phyloP scores from a whole-genome alignment of 2,797 vertebrate species.

The Helostoma temminkii region DNA sequence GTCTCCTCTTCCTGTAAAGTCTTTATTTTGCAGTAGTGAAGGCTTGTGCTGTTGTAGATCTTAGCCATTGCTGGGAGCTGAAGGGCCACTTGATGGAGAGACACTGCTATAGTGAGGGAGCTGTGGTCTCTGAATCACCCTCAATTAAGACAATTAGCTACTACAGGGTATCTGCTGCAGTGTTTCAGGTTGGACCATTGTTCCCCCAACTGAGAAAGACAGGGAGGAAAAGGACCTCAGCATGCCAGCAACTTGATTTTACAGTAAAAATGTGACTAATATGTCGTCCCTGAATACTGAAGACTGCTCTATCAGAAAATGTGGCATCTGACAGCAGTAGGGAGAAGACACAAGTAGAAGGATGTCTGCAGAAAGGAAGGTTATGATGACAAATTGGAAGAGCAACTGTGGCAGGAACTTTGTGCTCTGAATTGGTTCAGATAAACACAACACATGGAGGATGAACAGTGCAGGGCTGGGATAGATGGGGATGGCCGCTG shows the following conservation, averaged over 20 bases:
- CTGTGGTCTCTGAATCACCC: constrained; percentile 37
- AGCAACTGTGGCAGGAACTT: constrained; percentile 40
- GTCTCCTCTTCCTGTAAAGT: constrained; percentile 64
- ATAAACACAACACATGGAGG: constrained; percentile 41
- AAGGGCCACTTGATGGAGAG: constrained; percentile 57
- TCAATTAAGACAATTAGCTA: constrained; percentile 27
- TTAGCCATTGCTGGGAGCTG: constrained; percentile 49
- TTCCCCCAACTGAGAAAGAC: constrained; percentile 42
- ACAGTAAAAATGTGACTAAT: constrained; percentile 74
- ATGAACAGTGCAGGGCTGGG: constrained; percentile 38
- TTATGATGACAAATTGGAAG: constrained; percentile 41
- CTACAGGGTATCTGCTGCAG: constrained; percentile 42
- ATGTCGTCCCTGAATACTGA: constrained; percentile 80
- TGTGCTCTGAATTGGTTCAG: constrained; percentile 53
- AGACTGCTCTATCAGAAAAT: constrained; percentile 63
- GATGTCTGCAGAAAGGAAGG: constrained; percentile 54
- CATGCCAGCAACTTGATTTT: constrained; percentile 66
- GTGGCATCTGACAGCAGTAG: constrained; percentile 59
- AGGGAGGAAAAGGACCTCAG: constrained; percentile 52
- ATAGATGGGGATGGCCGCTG: constrained; percentile 23
- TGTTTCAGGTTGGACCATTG: constrained; percentile 45
- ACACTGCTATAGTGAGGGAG: constrained; percentile 42
- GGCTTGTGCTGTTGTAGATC: constrained; percentile 49
- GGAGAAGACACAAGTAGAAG: constrained; percentile 62
- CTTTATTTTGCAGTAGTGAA: constrained; percentile 54